Percentiles rank a stretch among this genome's conserved stretches.
phyloP scores from a whole-genome alignment of 1,140 invertebrate species.

The Tetramorium parvispinum region DNA sequence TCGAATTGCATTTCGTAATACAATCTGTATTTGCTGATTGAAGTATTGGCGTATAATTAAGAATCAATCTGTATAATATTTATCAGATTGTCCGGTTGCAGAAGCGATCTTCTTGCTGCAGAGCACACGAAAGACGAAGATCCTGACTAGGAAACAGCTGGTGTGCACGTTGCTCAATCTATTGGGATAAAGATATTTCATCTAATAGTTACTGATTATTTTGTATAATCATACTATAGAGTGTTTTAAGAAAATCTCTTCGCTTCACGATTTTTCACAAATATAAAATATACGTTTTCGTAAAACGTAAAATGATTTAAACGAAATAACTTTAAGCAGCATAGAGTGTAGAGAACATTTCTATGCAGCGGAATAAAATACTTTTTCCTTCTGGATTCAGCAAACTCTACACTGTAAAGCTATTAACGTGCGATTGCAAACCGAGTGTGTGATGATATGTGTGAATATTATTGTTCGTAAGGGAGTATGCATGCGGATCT shows the following conservation, averaged over 20 bases:
- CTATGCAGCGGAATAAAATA: background rate
- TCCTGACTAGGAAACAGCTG: background rate
- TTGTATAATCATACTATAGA: background rate
- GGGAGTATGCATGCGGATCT: background rate
- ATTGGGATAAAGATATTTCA: constrained; percentile 3
- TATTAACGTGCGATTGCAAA: constrained; percentile 20
- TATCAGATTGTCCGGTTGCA: constrained; percentile 69
- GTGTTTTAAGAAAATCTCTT: background rate
- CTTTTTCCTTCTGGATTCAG: background rate
- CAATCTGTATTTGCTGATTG: constrained; percentile 12
- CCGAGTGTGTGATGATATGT: background rate
- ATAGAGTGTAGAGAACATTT: background rate
- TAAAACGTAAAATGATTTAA: background rate
- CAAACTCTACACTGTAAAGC: constrained; percentile 12
- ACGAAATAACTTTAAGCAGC: background rate
- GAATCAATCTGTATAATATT: constrained; percentile 65
- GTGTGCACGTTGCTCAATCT: background rate
- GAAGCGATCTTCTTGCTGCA: constrained; percentile 33
- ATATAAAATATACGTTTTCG: background rate
- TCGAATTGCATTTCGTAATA: constrained; percentile 3
- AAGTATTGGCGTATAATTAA: constrained; percentile 26
- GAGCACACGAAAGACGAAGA: background rate
- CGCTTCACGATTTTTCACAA: background rate
- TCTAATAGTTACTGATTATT: background rate
- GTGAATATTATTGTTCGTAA: background rate